These are phyloP conservation scores for Mobula hypostoma DNA, from an alignment of 2,113 vertebrate genomes.

Conservation along the genomic window DNA sequence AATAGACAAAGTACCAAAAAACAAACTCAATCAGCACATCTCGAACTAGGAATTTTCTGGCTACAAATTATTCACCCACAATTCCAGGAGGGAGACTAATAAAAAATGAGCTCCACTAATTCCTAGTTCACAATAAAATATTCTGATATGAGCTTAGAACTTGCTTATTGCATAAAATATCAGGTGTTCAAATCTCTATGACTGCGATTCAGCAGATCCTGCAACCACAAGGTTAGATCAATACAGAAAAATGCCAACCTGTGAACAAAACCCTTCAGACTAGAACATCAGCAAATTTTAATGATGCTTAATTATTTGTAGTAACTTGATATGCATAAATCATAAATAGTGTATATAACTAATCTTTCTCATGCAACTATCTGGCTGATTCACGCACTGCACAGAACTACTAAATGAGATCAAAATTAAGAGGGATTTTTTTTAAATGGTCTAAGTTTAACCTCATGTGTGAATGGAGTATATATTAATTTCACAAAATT, in stretches of 20 bases:
- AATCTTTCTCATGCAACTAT: not conserved
- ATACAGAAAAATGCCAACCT: not conserved
- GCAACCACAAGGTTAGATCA: too few species aligned
- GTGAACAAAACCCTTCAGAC: not conserved
- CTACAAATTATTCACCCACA: not conserved
- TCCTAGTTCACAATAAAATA: not conserved
- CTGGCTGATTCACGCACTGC: not conserved
- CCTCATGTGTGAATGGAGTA: not conserved
- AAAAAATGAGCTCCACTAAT: not conserved
- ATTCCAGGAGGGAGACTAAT: not conserved
- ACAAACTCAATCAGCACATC: not conserved
- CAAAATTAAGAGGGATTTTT: conserved; percentile 14
- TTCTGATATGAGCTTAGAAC: not conserved
- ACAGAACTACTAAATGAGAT: not conserved
- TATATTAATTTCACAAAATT: not conserved
- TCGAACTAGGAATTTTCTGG: not conserved
- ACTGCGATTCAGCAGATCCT: not conserved
- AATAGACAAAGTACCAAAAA: not conserved
- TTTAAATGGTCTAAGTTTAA: not conserved
- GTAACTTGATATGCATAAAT: not conserved
- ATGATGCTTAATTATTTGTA: not conserved
- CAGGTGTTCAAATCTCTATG: not conserved
- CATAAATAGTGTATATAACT: not conserved
- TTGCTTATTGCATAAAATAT: not conserved
- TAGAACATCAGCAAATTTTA: not conserved